Conservation (phyloP, 2,797 vertebrate species). For the Arremon brunneinucha region DNA sequence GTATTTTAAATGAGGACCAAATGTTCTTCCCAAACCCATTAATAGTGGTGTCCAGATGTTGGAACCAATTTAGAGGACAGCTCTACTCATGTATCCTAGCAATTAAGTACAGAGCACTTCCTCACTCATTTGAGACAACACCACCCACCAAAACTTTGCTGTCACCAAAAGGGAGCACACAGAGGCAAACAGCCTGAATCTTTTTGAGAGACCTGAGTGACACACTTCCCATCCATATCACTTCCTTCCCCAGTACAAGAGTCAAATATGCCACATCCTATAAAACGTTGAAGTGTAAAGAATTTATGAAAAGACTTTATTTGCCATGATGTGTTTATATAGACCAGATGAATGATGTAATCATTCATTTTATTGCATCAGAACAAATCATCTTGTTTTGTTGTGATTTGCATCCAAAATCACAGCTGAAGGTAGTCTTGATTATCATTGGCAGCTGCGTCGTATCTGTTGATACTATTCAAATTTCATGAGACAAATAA, state of each 20-base stretch:
- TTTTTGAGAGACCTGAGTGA: not conserved
- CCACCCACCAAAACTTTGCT: not conserved
- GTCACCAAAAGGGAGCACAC: not conserved
- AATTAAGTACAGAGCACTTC: not conserved
- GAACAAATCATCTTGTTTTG: not conserved
- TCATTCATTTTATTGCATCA: conserved; percentile 35
- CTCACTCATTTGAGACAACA: not conserved
- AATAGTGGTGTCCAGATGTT: conserved; percentile 69
- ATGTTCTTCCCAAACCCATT: conserved; percentile 56
- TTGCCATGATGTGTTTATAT: not conserved
- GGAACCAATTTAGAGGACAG: conserved; percentile 58
- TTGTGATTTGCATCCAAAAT: conserved; percentile 43
- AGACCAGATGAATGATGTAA: conserved; percentile 31
- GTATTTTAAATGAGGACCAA: conserved; percentile 68
- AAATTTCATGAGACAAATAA: conserved; percentile 44
- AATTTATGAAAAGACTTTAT: not conserved
- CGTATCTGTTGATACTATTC: conserved; percentile 43
- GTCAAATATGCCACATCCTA: not conserved
- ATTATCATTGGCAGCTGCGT: conserved; percentile 32
- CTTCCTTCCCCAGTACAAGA: not conserved
- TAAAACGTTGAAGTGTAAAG: not conserved
- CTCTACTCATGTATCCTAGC: conserved; percentile 2
- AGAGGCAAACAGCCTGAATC: not conserved
- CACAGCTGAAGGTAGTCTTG: conserved; percentile 37
- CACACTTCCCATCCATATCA: not conserved